Evolutionary conservation across 2,113 vertebrate species (phyloP).

Genomic region (Pao palembangensis): DNA sequence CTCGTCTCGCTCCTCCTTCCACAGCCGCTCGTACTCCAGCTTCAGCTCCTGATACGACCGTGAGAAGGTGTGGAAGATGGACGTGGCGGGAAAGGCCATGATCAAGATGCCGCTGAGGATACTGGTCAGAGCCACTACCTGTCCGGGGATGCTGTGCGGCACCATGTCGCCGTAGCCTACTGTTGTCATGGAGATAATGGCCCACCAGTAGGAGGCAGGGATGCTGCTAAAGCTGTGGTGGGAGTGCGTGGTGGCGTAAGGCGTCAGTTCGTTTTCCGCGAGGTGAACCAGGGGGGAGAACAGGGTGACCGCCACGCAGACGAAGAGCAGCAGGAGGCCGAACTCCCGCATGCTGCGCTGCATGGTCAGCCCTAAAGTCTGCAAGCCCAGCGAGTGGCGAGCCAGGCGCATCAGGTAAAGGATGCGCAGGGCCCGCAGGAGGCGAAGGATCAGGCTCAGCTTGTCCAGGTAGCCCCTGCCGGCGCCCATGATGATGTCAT

Average conservation of each 20-base stretch:
- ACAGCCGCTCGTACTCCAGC: constrained; percentile 79
- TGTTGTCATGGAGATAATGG: constrained; percentile 97
- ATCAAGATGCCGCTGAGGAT: constrained; percentile 96
- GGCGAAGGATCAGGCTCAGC: constrained; percentile 85
- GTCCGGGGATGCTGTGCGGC: constrained; percentile 87
- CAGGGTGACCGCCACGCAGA: constrained; percentile 87
- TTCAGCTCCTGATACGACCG: constrained; percentile 89
- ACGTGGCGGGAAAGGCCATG: constrained; percentile 96
- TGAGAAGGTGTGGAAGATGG: constrained; percentile 96
- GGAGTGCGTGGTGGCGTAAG: constrained; percentile 68
- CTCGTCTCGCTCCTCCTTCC: constrained; percentile 69
- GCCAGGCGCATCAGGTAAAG: constrained; percentile 94
- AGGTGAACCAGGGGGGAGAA: constrained; percentile 91
- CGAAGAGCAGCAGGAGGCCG: constrained; percentile 88
- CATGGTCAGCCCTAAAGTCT: constrained; percentile 89
- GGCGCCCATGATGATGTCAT: constrained; percentile 37
- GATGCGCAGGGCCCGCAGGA: constrained; percentile 88
- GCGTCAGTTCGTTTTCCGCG: constrained; percentile 83
- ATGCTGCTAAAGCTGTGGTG: constrained; percentile 91
- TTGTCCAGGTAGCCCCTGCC: constrained; percentile 87
- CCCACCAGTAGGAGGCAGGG: constrained; percentile 96
- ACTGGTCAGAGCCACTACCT: constrained; percentile 91
- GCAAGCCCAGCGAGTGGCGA: constrained; percentile 90
- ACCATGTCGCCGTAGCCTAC: constrained; percentile 98
- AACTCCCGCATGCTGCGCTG: constrained; percentile 86